Evolutionary conservation across 2,113 vertebrate species (phyloP).

Genomic region (Setophaga kirtlandii): DNA sequence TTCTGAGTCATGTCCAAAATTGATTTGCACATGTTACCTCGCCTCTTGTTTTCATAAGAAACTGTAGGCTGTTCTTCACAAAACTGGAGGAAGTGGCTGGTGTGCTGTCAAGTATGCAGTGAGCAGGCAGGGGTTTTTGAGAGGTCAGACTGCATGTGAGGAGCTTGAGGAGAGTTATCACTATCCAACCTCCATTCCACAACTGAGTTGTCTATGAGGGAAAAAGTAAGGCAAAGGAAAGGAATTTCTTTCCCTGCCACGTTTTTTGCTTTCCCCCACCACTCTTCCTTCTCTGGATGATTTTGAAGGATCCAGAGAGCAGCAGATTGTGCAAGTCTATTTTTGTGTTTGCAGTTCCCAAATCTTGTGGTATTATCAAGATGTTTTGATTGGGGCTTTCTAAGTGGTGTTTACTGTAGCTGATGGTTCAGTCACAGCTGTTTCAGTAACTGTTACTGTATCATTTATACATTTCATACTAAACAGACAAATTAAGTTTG

Average conservation of each 20-base stretch:
- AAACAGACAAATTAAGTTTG: constrained; percentile 45
- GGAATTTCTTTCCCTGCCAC: background rate
- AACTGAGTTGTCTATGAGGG: background rate
- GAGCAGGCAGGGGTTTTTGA: background rate
- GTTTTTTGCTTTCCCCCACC: background rate
- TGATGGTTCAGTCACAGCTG: constrained; percentile 44
- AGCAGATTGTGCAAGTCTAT: background rate
- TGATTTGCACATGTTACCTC: background rate
- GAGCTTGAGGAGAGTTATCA: background rate
- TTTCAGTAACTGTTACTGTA: constrained; percentile 26
- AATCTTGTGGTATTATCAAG: background rate
- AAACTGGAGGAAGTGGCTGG: background rate
- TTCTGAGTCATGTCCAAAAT: background rate
- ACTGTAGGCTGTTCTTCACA: background rate
- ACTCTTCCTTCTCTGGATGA: background rate
- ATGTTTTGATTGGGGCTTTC: constrained; percentile 2
- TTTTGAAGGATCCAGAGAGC: background rate
- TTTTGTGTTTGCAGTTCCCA: background rate
- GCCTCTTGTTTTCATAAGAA: background rate
- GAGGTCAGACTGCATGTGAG: background rate
- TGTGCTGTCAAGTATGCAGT: background rate
- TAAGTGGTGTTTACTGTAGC: constrained; percentile 48
- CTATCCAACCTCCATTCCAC: background rate
- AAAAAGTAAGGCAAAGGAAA: background rate
- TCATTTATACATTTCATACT: background rate